A percentile compares a stretch with the other conserved stretches of the same genome.
Evolutionary conservation across 2,888 invertebrate genomes (phyloP).

Genomic region (Congeria kusceri): DNA sequence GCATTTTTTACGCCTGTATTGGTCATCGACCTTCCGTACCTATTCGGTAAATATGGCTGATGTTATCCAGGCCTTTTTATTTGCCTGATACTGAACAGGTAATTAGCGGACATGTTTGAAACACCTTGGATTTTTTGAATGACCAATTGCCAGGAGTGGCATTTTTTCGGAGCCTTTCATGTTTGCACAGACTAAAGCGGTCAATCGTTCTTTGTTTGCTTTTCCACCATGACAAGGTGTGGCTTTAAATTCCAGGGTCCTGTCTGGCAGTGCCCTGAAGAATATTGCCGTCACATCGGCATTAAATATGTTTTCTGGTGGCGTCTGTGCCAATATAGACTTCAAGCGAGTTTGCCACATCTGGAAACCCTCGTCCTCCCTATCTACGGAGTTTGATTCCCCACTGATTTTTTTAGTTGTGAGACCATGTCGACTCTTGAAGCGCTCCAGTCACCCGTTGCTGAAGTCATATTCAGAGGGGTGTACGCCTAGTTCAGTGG

Average conservation of each 20-base stretch:
- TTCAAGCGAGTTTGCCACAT: background rate
- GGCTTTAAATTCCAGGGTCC: constrained; percentile 39
- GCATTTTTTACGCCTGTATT: background rate
- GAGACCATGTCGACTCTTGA: background rate
- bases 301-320: constrained; percentile 59
- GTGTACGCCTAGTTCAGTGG: background rate
- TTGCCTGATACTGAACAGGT: constrained; percentile 48
- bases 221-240: constrained; percentile 49
- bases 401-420: background rate
- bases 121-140: constrained; percentile 55
- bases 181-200: constrained; percentile 51
- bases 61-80: constrained; percentile 68
- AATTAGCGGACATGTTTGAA: constrained; percentile 51
- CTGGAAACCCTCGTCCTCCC: background rate
- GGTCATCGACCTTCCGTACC: constrained; percentile 42
- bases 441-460: background rate
- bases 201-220: constrained; percentile 55
- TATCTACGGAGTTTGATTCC: background rate
- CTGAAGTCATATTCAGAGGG: background rate
- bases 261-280: constrained; percentile 44
- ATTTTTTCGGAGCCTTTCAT: constrained; percentile 55
- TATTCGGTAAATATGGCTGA: constrained; percentile 60
- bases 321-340: constrained; percentile 38
- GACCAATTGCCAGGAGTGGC: constrained; percentile 59
- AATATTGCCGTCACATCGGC: constrained; percentile 63